Evolutionary conservation across 2,113 vertebrate genomes (phyloP), one percentile per base, ranked within the genome.

Genomic region (Corythornis madagascariensis): DNA sequence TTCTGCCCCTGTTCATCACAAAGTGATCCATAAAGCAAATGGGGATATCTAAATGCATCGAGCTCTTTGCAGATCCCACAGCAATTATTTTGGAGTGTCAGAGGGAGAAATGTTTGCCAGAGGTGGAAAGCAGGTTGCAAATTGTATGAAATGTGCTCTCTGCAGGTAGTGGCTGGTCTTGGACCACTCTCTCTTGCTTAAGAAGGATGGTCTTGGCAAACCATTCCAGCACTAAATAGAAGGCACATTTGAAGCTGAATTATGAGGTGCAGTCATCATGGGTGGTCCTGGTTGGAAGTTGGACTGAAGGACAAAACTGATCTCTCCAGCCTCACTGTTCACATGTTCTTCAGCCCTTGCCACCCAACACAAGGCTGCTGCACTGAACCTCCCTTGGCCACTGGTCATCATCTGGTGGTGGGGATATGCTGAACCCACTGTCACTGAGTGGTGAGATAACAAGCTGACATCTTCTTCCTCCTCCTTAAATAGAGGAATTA

Each of bases 1-100:
- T 96, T 95, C 73, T 94, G 91, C 88, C 93, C 91, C 93, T 91
- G 88, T 90, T 95, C 83, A 29, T 93, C 92, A 70, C 92, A 93
- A 93, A 96, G 90, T 5, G 67, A 97, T 92, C 91, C 93, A 88
- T 95, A 90, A 93, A 96, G 88, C 60, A 93, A 84, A 88, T 52
- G 71, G 92, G 77, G 94, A 92, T 92, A 96, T 94, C 94, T 92
- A 65, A 94, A 89, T 59, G 74, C 67, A 91, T 70, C 64, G 77
- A 89, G 86, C 92, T 93, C 78, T 78, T 94, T 85, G 55, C 79
- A 88, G 92, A 86, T 93, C 90, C 87, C 94, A 72, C 84, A 88
- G 74, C 85, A 88, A 89, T 96, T 94, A 95, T 95, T 95, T 64
- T 10, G 2, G 88, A 74, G 78, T 81, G 91, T 56, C 77, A 72